Evolutionary conservation across 2,888 invertebrate species (phyloP).

Genomic region (Dinocampus coccinellae): DNA sequence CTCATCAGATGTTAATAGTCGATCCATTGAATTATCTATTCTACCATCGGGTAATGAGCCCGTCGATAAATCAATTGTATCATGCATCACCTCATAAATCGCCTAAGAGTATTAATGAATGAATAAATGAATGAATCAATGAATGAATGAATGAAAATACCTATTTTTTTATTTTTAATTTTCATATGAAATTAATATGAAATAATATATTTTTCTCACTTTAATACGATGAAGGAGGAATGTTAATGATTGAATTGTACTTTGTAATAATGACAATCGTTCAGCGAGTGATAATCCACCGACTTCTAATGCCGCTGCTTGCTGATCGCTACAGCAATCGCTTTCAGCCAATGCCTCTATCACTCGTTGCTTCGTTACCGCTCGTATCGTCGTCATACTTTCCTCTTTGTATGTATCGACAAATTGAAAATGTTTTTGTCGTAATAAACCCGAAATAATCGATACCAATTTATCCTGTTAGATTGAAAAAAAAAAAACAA

Average conservation of each 20-base stretch:
- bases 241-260: slow-evolving; percentile 72
- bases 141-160: background rate
- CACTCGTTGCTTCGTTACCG: slow-evolving; percentile 89
- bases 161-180: background rate
- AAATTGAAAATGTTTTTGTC: slow-evolving; percentile 90
- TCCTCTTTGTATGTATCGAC: slow-evolving; percentile 90
- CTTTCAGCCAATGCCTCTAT: slow-evolving; percentile 81
- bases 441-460: slow-evolving; percentile 90
- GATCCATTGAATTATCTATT: slow-evolving; percentile 71
- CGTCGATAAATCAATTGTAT: slow-evolving; percentile 79
- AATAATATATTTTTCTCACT: slow-evolving; percentile 33
- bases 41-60: slow-evolving; percentile 65
- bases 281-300: slow-evolving; percentile 69
- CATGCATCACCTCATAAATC: slow-evolving; percentile 82
- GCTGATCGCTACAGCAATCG: slow-evolving; percentile 74
- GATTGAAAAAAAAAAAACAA: too few species aligned
- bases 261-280: slow-evolving; percentile 72
- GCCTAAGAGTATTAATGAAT: slow-evolving; percentile 81
- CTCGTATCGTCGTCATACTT: slow-evolving; percentile 88
- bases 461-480: slow-evolving; percentile 86
- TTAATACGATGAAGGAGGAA: slow-evolving; percentile 72
- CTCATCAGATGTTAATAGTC: slow-evolving; percentile 80
- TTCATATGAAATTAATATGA: slow-evolving; percentile 65
- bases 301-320: slow-evolving; percentile 66
- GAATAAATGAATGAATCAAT: background rate